Percentiles rank a stretch among this genome's conserved stretches.
Conservation (phyloP, 2,113 vertebrate species). For the Polypterus senegalus region DNA sequence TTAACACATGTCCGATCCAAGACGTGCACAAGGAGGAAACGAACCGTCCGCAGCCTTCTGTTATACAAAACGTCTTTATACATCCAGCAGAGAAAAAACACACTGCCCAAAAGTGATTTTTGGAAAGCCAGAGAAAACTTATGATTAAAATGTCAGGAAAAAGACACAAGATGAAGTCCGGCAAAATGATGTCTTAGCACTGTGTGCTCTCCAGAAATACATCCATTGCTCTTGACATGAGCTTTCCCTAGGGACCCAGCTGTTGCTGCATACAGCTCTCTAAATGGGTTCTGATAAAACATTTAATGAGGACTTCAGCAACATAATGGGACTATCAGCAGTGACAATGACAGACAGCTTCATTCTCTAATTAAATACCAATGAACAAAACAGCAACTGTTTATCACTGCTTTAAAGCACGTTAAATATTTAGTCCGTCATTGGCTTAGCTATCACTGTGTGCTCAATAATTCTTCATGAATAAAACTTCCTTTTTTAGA, state of each 20-base stretch:
- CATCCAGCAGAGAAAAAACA: no score
- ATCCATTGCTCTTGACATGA: constrained; percentile 43
- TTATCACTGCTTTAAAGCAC: constrained; percentile 22
- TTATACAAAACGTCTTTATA: no score
- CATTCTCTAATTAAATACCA: constrained; percentile 49
- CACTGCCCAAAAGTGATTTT: no score
- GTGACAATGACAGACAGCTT: constrained; percentile 43
- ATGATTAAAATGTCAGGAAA: background rate
- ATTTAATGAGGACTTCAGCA: constrained; percentile 44
- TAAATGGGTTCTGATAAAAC: constrained; percentile 50
- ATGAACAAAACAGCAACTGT: constrained; percentile 29
- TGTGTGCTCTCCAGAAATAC: constrained; percentile 30
- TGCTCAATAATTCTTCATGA: no score
- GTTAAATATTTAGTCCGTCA: background rate
- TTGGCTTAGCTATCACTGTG: background rate
- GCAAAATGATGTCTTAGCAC: constrained; percentile 19
- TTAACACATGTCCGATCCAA: no score
- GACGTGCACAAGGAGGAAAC: no score
- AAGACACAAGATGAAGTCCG: background rate
- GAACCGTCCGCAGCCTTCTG: no score
- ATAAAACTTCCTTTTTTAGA: no score
- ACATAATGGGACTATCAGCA: constrained; percentile 40
- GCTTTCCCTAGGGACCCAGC: constrained; percentile 44
- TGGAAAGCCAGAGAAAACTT: no score
- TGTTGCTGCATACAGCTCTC: constrained; percentile 51